Conservation (phyloP, 2,113 vertebrate species). For the Toxostoma redivivum region DNA sequence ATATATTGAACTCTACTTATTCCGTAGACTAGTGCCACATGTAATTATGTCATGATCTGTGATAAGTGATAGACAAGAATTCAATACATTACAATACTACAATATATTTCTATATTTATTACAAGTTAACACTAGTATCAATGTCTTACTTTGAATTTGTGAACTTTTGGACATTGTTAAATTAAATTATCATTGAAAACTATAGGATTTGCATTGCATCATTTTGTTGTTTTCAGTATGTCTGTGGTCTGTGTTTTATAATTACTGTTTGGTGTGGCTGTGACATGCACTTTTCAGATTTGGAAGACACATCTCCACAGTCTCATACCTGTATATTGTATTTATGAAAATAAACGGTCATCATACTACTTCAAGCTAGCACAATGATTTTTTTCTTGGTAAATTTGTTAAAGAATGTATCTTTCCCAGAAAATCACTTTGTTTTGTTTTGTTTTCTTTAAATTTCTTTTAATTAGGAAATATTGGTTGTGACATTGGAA, state of each 20-base stretch:
- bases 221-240: neutral
- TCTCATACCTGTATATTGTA: neutral
- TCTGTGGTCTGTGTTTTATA: neutral
- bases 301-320: neutral
- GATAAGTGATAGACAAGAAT: neutral
- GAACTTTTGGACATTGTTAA: neutral
- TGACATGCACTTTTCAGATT: neutral
- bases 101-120: neutral
- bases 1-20: neutral
- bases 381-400: neutral
- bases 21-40: neutral
- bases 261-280: neutral
- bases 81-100: neutral
- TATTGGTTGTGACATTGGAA: neutral
- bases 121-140: neutral
- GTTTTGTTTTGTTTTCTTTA: neutral
- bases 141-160: neutral
- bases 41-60: neutral
- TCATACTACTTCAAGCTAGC: neutral
- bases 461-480: neutral
- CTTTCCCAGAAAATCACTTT: neutral
- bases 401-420: neutral
- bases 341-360: constrained; percentile 7
- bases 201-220: neutral
- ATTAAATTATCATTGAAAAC: neutral